Evolutionary conservation across 2,888 invertebrate species (phyloP).

Genomic region (Gymnosoma rotundatum): DNA sequence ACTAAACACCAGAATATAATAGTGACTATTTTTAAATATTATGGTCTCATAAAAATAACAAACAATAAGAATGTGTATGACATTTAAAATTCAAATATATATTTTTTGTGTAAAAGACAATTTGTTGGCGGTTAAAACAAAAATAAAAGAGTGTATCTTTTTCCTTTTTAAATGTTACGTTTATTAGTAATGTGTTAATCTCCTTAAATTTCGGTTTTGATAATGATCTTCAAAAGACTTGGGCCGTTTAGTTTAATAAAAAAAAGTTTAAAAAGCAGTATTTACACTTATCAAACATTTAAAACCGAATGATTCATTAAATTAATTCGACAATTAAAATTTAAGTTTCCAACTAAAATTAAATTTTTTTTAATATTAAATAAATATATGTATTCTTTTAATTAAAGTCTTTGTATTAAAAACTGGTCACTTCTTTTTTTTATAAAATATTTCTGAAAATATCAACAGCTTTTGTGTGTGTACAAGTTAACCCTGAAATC

Average conservation of each 20-base stretch:
- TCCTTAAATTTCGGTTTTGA: slow-evolving; percentile 19
- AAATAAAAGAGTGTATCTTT: background rate
- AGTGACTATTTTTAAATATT: background rate
- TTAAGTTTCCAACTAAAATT: too few relatives aligned
- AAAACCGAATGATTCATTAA: slow-evolving; percentile 9
- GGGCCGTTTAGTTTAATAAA: background rate
- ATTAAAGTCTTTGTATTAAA: slow-evolving; percentile 1
- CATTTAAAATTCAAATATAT: slow-evolving; percentile 24
- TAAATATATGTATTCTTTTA: background rate
- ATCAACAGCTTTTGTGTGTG: slow-evolving; percentile 27
- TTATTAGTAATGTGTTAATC: slow-evolving; percentile 33
- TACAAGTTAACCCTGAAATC: slow-evolving; percentile 67
- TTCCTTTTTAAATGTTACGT: background rate
- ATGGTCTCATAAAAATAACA: background rate
- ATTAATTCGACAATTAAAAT: background rate
- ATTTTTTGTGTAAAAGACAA: slow-evolving; percentile 37
- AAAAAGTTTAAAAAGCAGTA: background rate
- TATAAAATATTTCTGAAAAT: slow-evolving; percentile 15
- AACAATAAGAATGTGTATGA: slow-evolving; percentile 33
- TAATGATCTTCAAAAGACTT: slow-evolving; percentile 14
- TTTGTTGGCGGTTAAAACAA: slow-evolving; percentile 18
- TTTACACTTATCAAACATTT: background rate
- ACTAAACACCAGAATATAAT: slow-evolving; percentile 8
- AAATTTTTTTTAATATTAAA: background rate
- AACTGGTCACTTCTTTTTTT: slow-evolving; percentile 38